phyloP scores from a whole-genome alignment of 2,888 invertebrate species.

The Deilephila elpenor region DNA sequence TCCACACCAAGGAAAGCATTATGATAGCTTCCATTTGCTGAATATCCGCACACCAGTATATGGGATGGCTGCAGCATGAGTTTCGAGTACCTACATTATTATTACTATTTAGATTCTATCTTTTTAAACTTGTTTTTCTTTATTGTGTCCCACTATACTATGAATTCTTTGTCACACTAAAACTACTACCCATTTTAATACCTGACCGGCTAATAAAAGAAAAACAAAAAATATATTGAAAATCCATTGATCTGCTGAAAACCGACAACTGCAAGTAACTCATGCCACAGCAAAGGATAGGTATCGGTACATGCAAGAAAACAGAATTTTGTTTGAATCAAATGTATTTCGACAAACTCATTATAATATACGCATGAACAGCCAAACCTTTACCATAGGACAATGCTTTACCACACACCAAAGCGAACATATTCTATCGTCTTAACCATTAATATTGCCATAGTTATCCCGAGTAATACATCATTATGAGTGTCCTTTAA shows the following conservation, averaged over 20 bases:
- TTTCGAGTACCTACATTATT: not conserved
- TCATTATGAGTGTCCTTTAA: no score
- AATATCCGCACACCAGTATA: slow-evolving; percentile 24
- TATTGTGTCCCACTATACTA: not conserved
- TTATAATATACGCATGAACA: slow-evolving; percentile 75
- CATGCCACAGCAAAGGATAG: slow-evolving; percentile 67
- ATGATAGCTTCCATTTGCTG: slow-evolving; percentile 35
- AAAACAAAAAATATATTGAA: slow-evolving; percentile 1
- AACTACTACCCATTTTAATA: not conserved
- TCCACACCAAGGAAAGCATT: slow-evolving; percentile 47
- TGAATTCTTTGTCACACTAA: not conserved
- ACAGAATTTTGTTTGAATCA: slow-evolving; percentile 74
- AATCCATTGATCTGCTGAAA: not conserved
- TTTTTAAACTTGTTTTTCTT: slow-evolving; percentile 1
- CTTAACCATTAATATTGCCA: no score
- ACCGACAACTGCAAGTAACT: slow-evolving; percentile 38
- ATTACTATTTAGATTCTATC: not conserved
- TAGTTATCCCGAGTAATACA: no score
- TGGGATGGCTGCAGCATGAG: slow-evolving; percentile 36
- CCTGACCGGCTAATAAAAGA: not conserved
- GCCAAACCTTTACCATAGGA: slow-evolving; percentile 66
- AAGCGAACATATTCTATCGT: not conserved
- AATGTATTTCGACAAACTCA: slow-evolving; percentile 79
- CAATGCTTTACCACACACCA: slow-evolving; percentile 52
- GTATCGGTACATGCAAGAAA: slow-evolving; percentile 80